These are phyloP conservation scores for Galendromus occidentalis DNA, from an alignment of 1,140 invertebrate species.

Conservation along the genomic window DNA sequence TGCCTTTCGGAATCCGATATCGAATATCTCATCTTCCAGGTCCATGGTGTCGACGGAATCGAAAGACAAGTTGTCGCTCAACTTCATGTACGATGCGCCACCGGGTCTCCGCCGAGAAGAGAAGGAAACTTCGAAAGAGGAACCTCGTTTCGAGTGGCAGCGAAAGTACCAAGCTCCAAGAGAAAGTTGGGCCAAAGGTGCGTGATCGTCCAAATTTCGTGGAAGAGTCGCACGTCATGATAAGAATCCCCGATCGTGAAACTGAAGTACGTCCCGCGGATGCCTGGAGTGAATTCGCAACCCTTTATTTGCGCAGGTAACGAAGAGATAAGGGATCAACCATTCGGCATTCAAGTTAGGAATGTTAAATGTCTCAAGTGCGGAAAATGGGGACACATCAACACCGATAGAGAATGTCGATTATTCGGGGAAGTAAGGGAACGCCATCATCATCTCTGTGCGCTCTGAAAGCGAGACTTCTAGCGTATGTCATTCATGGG, in stretches of 20 bases:
- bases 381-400: slow-evolving; percentile 98
- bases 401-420: slow-evolving; percentile 91
- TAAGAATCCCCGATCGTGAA: too few relatives aligned
- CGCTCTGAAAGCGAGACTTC: slow-evolving; percentile 14
- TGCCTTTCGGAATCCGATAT: too few relatives aligned
- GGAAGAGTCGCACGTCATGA: background rate
- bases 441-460: slow-evolving; percentile 15
- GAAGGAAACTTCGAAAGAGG: slow-evolving; percentile 50
- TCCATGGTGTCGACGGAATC: slow-evolving; percentile 90
- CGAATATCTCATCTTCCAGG: slow-evolving; percentile 33
- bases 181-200: slow-evolving; percentile 40
- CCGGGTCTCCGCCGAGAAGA: slow-evolving; percentile 71
- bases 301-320: slow-evolving; percentile 49
- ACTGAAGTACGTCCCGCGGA: background rate
- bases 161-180: slow-evolving; percentile 93
- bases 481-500: background rate
- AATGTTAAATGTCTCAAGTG: slow-evolving; percentile 98
- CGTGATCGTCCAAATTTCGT: background rate
- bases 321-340: slow-evolving; percentile 88
- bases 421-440: slow-evolving; percentile 44
- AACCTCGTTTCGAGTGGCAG: slow-evolving; percentile 99
- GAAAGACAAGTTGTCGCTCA: slow-evolving; percentile 94
- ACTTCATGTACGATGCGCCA: slow-evolving; percentile 99
- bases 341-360: slow-evolving; percentile 85
- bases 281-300: too few relatives aligned